Percentiles rank a stretch among this genome's conserved stretches.
These are phyloP conservation scores for Dioctria linearis DNA, from an alignment of 2,888 invertebrate species.

Conservation along the genomic window DNA sequence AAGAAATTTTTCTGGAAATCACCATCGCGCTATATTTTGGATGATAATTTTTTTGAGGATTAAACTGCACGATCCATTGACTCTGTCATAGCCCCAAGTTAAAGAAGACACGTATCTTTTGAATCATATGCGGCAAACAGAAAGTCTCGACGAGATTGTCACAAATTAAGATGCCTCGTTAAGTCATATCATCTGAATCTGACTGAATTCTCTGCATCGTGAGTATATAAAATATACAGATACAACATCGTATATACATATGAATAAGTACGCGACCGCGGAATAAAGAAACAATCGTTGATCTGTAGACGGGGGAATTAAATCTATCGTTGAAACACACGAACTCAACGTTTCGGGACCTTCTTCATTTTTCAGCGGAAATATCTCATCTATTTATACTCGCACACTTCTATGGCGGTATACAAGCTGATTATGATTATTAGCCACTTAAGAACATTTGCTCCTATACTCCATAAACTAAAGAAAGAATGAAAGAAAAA, in stretches of 20 bases:
- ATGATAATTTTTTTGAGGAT: constrained; percentile 16
- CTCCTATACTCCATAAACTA: background rate
- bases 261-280: constrained; percentile 19
- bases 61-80: constrained; percentile 25
- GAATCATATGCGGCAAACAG: constrained; percentile 11
- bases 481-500: constrained; percentile 3
- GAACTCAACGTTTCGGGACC: constrained; percentile 13
- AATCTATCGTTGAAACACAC: constrained; percentile 35
- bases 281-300: constrained; percentile 44
- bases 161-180: constrained; percentile 54
- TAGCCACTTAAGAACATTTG: constrained; percentile 46
- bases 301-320: constrained; percentile 45
- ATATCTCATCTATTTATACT: constrained; percentile 54
- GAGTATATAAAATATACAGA: no score
- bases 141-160: constrained; percentile 24
- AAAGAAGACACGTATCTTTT: background rate
- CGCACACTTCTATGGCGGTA: constrained; percentile 2
- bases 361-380: constrained; percentile 32
- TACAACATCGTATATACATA: background rate
- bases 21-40: background rate
- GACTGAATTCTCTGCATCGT: constrained; percentile 19
- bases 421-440: constrained; percentile 51
- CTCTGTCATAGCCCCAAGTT: constrained; percentile 4
- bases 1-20: no score
- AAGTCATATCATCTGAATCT: constrained; percentile 37